Percentiles rank a stretch among this genome's conserved stretches.
Conservation (phyloP, 2,888 invertebrate genomes). For the Parnassius orleans region DNA sequence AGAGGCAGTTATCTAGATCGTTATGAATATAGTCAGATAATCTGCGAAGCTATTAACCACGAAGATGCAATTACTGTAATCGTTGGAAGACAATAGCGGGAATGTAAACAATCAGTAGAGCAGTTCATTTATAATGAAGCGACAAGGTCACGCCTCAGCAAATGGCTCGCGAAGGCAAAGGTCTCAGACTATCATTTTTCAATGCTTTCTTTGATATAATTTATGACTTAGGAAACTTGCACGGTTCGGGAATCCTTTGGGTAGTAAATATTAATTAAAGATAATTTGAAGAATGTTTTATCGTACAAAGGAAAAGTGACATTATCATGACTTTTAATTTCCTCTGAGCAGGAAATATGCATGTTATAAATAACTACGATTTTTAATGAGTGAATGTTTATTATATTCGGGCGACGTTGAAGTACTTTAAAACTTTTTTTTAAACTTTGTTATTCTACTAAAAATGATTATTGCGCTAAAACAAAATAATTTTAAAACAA, state of each 20-base stretch:
- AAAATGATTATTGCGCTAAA: no score
- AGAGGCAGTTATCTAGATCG: not conserved
- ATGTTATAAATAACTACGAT: no score
- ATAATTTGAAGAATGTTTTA: no score
- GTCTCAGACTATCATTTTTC: not conserved
- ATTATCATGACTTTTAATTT: no score
- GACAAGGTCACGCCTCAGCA: not conserved
- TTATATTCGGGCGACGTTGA: no score
- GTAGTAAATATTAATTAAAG: no score
- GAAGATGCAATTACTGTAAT: not conserved
- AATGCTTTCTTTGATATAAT: not conserved
- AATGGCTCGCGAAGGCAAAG: not conserved
- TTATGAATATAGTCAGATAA: not conserved
- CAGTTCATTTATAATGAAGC: not conserved
- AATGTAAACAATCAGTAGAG: not conserved
- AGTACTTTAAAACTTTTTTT: no score
- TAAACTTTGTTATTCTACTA: no score
- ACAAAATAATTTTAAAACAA: no score
- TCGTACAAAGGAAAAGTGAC: no score
- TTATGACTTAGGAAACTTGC: not conserved
- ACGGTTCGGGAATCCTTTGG: not conserved
- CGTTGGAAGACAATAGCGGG: not conserved
- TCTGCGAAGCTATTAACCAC: slow-evolving; percentile 1
- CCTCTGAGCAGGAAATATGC: no score
- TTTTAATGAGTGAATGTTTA: no score